These are phyloP conservation scores for Elgonia sp. DNA, from an alignment of 2,888 invertebrate species.

Conservation along the genomic window DNA sequence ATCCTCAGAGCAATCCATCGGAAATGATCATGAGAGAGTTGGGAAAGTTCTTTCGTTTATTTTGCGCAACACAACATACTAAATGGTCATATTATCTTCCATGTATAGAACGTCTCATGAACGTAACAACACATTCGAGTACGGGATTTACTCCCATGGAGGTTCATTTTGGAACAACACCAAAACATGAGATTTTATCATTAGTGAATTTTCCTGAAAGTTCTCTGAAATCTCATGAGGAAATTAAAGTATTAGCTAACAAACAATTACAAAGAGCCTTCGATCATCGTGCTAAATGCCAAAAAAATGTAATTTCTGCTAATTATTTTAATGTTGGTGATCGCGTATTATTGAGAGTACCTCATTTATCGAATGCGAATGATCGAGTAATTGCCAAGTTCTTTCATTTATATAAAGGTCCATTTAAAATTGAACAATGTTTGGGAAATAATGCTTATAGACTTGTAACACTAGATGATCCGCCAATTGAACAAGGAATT, in stretches of 20 bases:
- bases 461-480: neutral
- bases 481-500: conserved; percentile 9
- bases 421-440: conserved; percentile 10
- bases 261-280: neutral
- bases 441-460: conserved; percentile 16
- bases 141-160: conserved; percentile 7
- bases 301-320: conserved; percentile 10
- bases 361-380: conserved; percentile 16
- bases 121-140: no score
- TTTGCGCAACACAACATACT: neutral
- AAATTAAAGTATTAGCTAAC: neutral
- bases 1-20: conserved; percentile 46
- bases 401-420: conserved; percentile 36
- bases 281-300: neutral
- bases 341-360: conserved; percentile 15
- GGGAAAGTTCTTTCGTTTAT: conserved; percentile 11
- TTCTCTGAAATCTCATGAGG: neutral
- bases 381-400: conserved; percentile 27
- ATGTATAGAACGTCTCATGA: neutral
- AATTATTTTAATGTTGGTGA: conserved; percentile 1
- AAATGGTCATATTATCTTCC: neutral
- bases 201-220: conserved; percentile 1
- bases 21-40: conserved; percentile 19
- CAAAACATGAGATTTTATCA: conserved; percentile 7
- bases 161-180: conserved; percentile 36